Conservation (phyloP, 2,113 vertebrate genomes). For the Danionella cerebrum region DNA sequence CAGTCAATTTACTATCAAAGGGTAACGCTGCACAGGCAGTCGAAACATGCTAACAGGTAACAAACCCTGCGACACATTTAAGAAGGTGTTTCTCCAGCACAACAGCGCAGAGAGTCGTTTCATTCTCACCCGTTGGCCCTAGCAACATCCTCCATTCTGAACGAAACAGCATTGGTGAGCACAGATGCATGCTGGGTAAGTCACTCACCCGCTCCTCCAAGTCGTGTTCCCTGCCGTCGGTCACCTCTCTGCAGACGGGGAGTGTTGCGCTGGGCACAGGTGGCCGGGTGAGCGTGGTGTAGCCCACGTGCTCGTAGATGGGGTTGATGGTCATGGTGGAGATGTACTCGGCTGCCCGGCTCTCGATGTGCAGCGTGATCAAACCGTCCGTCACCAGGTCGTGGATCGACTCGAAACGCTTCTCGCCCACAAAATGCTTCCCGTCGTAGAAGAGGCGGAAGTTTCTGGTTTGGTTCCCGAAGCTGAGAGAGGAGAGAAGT, state of each 20-base stretch:
- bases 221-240: conserved; percentile 76
- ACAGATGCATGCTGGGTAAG: background rate
- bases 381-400: conserved; percentile 95
- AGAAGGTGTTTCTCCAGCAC: no score
- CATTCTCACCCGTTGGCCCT: no score
- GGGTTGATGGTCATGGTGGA: conserved; percentile 98
- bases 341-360: conserved; percentile 95
- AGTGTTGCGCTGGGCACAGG: conserved; percentile 83
- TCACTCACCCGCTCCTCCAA: conserved; percentile 89
- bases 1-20: no score
- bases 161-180: no score
- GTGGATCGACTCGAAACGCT: conserved; percentile 92
- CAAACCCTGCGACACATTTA: no score
- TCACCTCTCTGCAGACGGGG: conserved; percentile 72
- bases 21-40: no score
- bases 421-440: conserved; percentile 97
- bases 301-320: conserved; percentile 86
- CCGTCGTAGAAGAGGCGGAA: conserved; percentile 96
- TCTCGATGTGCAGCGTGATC: conserved; percentile 96
- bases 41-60: no score
- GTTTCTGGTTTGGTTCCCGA: conserved; percentile 93
- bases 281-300: conserved; percentile 91
- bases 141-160: no score
- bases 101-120: no score
- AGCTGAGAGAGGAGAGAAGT: conserved; percentile 59